phyloP scores from a whole-genome alignment of 2,888 invertebrate genomes.

The Ormia ochracea region DNA sequence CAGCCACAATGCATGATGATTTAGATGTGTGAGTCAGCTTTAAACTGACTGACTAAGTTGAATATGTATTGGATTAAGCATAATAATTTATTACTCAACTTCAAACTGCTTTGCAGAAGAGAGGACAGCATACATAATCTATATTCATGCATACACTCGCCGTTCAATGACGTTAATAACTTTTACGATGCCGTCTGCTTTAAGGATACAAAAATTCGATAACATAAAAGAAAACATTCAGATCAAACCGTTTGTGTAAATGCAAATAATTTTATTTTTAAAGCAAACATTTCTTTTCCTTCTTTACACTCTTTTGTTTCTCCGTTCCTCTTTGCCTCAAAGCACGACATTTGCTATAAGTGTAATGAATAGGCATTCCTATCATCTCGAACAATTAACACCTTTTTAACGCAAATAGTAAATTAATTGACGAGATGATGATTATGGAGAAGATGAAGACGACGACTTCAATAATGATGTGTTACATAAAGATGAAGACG shows the following conservation, averaged over 20 bases:
- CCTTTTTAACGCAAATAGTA: slow-evolving; percentile 56
- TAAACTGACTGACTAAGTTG: too few species aligned
- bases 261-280: slow-evolving; percentile 32
- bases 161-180: background rate
- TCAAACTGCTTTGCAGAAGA: background rate
- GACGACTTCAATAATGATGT: slow-evolving; percentile 8
- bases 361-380: slow-evolving; percentile 1
- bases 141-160: background rate
- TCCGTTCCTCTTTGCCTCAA: background rate
- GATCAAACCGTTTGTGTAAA: background rate
- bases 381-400: slow-evolving; percentile 48
- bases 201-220: background rate
- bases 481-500: slow-evolving; percentile 27
- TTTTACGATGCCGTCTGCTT: background rate
- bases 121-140: background rate
- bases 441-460: slow-evolving; percentile 12
- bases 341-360: background rate
- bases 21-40: too few species aligned
- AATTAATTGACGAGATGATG: slow-evolving; percentile 52
- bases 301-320: background rate
- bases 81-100: too few species aligned
- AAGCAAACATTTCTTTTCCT: slow-evolving; percentile 34
- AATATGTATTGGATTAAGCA: too few species aligned
- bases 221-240: background rate
- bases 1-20: too few species aligned